Conservation (phyloP, 2,113 vertebrate species). For the Hippocampus comes region DNA sequence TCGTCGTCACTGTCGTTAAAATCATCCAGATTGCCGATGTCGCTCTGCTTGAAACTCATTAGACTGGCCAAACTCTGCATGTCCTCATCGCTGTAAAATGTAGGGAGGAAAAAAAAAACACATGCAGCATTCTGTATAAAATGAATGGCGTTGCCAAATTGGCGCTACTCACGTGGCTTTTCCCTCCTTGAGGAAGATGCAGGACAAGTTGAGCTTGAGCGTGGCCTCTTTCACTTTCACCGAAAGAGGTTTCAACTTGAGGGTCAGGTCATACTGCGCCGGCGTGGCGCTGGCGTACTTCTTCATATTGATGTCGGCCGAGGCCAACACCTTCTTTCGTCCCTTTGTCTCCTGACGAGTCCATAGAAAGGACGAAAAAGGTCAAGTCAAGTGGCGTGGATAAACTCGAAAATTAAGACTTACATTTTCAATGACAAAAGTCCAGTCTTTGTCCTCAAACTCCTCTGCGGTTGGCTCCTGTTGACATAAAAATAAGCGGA, state of each 20-base stretch:
- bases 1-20: conserved; percentile 88
- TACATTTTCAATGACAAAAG: conserved; percentile 85
- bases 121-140: background rate
- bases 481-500: background rate
- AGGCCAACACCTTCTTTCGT: conserved; percentile 80
- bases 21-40: conserved; percentile 86
- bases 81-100: conserved; percentile 80
- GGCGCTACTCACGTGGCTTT: conserved; percentile 83
- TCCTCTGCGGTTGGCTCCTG: conserved; percentile 84
- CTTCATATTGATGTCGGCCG: conserved; percentile 80
- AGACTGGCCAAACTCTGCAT: conserved; percentile 92
- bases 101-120: background rate
- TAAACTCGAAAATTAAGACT: conserved; percentile 28
- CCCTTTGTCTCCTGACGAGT: conserved; percentile 79
- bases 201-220: conserved; percentile 80
- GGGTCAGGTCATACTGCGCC: conserved; percentile 69
- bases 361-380: background rate
- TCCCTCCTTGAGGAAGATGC: conserved; percentile 84
- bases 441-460: conserved; percentile 91
- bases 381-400: background rate
- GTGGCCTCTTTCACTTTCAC: conserved; percentile 84
- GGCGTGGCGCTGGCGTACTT: conserved; percentile 76
- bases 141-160: background rate
- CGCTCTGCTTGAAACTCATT: conserved; percentile 83
- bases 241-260: conserved; percentile 81